Evolutionary conservation across 2,888 invertebrate genomes (phyloP).

Genomic region (Melinaea marsaeus): DNA sequence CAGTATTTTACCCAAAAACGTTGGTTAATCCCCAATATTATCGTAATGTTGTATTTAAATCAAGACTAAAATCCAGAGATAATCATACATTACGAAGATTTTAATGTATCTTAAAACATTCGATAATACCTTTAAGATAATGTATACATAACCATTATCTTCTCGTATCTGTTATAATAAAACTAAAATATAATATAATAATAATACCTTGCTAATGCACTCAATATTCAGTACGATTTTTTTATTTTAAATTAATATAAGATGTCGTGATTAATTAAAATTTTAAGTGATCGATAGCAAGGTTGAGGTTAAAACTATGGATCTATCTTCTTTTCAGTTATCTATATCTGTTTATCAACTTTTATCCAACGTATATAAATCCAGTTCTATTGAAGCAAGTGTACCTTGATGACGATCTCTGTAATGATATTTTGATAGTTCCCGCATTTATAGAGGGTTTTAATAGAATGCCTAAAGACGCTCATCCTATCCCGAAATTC

Average conservation of each 20-base stretch:
- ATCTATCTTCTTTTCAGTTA: not conserved
- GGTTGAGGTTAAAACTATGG: too few relatives aligned
- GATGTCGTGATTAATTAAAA: too few relatives aligned
- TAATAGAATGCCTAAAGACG: not conserved
- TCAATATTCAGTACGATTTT: not conserved
- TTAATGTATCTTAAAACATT: not conserved
- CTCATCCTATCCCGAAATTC: not conserved
- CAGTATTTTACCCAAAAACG: not conserved
- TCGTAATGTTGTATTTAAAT: not conserved
- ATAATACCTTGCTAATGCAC: too few relatives aligned
- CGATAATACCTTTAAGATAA: not conserved
- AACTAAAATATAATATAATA: too few relatives aligned
- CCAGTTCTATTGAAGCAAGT: not conserved
- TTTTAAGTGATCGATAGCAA: too few relatives aligned
- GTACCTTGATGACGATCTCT: not conserved
- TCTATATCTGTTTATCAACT: not conserved
- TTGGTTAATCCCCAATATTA: not conserved
- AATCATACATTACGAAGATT: not conserved
- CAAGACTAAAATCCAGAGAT: not conserved
- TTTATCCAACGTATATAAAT: not conserved
- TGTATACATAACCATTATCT: too few relatives aligned
- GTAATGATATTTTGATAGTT: not conserved
- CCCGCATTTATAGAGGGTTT: not conserved
- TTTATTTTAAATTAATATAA: too few relatives aligned
- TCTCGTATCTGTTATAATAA: too few relatives aligned